phyloP scores from a whole-genome alignment of 2,113 vertebrate species.

The Trogon melanurus region DNA sequence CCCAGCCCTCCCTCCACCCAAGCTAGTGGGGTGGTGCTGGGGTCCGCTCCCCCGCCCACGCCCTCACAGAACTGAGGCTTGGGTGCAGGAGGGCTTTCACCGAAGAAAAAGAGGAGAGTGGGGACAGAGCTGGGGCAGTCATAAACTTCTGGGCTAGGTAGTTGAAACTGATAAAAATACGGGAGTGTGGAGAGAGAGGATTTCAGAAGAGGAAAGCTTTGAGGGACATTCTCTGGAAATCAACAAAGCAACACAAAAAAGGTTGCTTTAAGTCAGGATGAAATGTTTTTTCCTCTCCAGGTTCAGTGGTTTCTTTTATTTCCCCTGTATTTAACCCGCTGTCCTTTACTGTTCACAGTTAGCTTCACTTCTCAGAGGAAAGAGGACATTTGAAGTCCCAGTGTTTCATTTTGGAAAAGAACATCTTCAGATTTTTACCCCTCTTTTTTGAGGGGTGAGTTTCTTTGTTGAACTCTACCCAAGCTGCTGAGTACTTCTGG shows the following conservation, averaged over 20 bases:
- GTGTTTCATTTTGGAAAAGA: neutral
- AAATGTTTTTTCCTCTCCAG: constrained; percentile 1
- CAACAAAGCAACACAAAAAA: neutral
- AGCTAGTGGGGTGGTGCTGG: neutral
- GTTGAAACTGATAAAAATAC: neutral
- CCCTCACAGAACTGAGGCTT: neutral
- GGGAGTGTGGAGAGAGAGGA: neutral
- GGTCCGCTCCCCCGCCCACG: rapidly evolving
- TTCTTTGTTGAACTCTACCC: neutral
- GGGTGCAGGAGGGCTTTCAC: neutral
- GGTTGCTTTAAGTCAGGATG: neutral
- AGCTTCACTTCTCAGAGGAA: neutral
- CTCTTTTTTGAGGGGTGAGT: neutral
- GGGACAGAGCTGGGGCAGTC: neutral
- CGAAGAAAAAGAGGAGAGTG: neutral
- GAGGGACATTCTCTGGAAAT: neutral
- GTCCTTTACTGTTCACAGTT: neutral
- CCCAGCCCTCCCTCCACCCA: neutral
- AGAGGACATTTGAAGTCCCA: neutral
- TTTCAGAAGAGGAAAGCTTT: neutral
- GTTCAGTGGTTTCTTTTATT: constrained; percentile 34
- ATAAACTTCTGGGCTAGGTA: neutral
- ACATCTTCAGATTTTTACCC: neutral
- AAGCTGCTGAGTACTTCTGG: neutral
- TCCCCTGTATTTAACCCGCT: constrained; percentile 4